Conservation (phyloP, 2,888 invertebrate genomes). For the Tyria jacobaeae region DNA sequence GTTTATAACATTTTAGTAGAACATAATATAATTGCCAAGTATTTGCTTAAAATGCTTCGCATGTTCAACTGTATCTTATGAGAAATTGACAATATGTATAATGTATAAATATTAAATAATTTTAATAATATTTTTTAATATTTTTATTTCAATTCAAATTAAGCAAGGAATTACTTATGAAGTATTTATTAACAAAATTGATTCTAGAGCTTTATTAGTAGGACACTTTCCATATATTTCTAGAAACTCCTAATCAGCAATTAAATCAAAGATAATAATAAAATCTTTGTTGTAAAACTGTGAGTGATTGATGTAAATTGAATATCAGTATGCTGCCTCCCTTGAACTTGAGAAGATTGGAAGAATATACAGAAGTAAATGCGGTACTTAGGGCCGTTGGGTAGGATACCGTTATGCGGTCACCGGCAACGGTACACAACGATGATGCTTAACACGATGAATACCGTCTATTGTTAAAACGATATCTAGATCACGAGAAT, state of each 20-base stretch:
- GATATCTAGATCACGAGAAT: slow-evolving; percentile 32
- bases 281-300: not conserved
- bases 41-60: too few relatives aligned
- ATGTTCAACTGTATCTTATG: too few relatives aligned
- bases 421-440: slow-evolving; percentile 70
- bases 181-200: too few relatives aligned
- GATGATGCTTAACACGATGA: slow-evolving; percentile 66
- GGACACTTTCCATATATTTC: too few relatives aligned
- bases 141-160: too few relatives aligned
- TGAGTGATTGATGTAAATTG: slow-evolving; percentile 5
- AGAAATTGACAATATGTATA: too few relatives aligned
- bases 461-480: slow-evolving; percentile 52
- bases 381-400: slow-evolving; percentile 67
- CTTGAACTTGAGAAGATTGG: slow-evolving; percentile 58
- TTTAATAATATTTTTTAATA: too few relatives aligned
- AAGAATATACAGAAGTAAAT: slow-evolving; percentile 57
- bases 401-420: slow-evolving; percentile 70
- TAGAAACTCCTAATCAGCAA: too few relatives aligned
- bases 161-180: too few relatives aligned
- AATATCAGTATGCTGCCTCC: slow-evolving; percentile 18
- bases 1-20: not conserved
- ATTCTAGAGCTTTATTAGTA: too few relatives aligned
- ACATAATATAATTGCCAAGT: not conserved
- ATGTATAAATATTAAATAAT: too few relatives aligned
- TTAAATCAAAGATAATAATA: too few relatives aligned